A percentile compares a stretch with the other conserved stretches of the same genome.
phyloP scores from a whole-genome alignment of 1,140 invertebrate genomes.

The Drosophila dunni region DNA sequence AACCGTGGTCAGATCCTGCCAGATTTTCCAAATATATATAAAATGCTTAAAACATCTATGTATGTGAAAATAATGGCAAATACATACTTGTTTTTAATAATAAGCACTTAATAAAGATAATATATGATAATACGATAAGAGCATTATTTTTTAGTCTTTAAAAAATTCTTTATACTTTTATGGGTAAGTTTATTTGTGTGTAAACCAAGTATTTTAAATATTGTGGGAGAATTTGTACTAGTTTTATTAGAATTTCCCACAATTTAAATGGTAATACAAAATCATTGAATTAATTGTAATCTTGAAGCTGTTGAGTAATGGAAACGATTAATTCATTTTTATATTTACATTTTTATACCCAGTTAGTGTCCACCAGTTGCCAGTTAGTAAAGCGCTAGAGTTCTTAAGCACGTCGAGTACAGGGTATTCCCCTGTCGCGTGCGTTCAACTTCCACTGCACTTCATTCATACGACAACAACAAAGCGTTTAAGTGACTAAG shows the following conservation, averaged over 20 bases:
- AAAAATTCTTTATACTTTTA: background rate
- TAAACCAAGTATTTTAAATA: background rate
- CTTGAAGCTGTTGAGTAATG: no score
- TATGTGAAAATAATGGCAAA: conserved; percentile 20
- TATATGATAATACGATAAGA: conserved; percentile 11
- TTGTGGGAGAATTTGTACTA: no score
- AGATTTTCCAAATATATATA: conserved; percentile 9
- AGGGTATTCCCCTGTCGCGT: no score
- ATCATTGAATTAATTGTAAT: no score
- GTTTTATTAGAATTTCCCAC: no score
- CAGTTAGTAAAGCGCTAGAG: no score
- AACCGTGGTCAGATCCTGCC: conserved; percentile 24
- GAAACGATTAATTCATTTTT: no score
- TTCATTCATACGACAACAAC: background rate
- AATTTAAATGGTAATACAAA: background rate
- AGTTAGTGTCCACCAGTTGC: no score
- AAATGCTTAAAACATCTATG: conserved; percentile 28
- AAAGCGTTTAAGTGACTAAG: background rate
- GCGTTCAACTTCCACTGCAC: background rate
- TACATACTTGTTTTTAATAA: conserved; percentile 39
- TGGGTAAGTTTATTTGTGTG: conserved; percentile 1
- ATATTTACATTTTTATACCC: no score
- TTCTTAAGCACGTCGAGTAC: no score
- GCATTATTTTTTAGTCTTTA: background rate
- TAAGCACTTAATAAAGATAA: conserved; percentile 62